Conservation (phyloP, 2,888 invertebrate genomes). For the Tridacna crocea region DNA sequence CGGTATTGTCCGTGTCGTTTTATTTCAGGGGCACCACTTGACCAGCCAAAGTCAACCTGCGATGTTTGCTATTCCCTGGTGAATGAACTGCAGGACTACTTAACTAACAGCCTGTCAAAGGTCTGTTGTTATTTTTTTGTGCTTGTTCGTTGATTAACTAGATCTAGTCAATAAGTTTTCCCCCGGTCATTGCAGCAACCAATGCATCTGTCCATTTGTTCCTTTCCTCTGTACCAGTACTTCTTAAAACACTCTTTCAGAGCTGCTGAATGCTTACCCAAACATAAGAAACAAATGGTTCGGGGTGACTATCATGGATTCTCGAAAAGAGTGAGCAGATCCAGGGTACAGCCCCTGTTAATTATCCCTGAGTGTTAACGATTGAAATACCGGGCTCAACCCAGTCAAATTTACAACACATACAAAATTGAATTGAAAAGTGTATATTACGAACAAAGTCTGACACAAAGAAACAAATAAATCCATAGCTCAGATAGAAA, state of each 20-base stretch:
- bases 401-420: too few relatives aligned
- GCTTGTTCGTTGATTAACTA: neutral
- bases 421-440: too few relatives aligned
- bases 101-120: slow-evolving; percentile 50
- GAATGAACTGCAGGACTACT: slow-evolving; percentile 47
- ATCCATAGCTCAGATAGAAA: too few relatives aligned
- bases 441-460: too few relatives aligned
- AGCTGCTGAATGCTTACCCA: neutral
- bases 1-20: too few relatives aligned
- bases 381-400: too few relatives aligned
- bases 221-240: too few relatives aligned
- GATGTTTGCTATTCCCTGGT: slow-evolving; percentile 59
- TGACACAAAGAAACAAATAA: too few relatives aligned
- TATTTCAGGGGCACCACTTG: slow-evolving; percentile 43
- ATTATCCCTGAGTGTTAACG: too few relatives aligned
- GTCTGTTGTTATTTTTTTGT: too few relatives aligned
- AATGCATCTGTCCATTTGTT: neutral
- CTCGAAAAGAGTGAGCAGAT: neutral
- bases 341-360: neutral
- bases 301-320: neutral
- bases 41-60: slow-evolving; percentile 33
- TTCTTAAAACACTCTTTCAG: neutral
- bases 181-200: neutral
- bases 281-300: neutral
- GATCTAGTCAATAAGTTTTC: neutral